phyloP scores from a whole-genome alignment of 2,797 vertebrate species.

The Varecia variegata region DNA sequence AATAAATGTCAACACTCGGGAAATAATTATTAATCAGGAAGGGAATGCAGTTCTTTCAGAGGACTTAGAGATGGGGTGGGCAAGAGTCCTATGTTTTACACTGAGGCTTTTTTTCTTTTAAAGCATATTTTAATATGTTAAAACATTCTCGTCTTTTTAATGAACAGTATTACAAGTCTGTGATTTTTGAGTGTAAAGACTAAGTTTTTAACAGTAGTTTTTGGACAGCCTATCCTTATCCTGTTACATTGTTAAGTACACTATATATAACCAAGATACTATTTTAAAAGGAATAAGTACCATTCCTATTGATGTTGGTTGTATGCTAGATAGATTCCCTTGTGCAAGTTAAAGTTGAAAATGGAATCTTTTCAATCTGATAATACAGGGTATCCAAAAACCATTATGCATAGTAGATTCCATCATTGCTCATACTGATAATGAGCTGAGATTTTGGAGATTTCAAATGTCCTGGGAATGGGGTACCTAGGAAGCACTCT shows the following conservation, averaged over 20 bases:
- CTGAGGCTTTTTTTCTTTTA: background rate
- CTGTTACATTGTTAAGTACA: background rate
- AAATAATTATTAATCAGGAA: constrained; percentile 32
- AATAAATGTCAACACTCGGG: background rate
- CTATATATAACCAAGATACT: background rate
- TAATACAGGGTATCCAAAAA: background rate
- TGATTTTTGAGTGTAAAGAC: background rate
- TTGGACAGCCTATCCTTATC: background rate
- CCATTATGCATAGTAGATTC: background rate
- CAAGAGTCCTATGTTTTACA: background rate
- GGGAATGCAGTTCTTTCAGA: background rate
- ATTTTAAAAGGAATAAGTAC: background rate
- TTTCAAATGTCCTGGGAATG: background rate
- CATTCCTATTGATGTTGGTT: background rate
- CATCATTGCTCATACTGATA: background rate
- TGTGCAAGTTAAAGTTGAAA: background rate
- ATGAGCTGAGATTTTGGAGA: background rate
- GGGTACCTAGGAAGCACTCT: background rate
- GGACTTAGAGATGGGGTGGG: background rate
- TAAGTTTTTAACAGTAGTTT: background rate
- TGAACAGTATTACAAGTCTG: background rate
- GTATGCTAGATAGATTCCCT: background rate
- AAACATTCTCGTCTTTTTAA: background rate
- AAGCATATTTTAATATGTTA: background rate
- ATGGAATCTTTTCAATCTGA: background rate